Evolutionary conservation across 2,797 vertebrate genomes (phyloP).

Genomic region (Coluber constrictor): DNA sequence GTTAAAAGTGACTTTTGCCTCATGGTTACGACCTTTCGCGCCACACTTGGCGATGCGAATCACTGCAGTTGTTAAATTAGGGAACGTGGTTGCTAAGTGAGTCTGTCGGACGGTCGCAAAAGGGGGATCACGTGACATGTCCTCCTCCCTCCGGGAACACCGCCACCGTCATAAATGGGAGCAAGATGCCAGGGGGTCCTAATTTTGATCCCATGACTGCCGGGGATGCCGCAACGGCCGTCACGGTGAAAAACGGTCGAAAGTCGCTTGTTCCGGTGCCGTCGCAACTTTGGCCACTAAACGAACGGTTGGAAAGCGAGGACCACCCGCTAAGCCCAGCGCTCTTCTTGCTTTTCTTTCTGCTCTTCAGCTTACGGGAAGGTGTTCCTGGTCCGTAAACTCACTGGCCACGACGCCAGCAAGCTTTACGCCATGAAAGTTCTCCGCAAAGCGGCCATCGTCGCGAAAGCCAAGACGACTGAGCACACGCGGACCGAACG

Average conservation of each 20-base stretch:
- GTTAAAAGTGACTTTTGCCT: background rate
- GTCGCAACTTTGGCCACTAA: background rate
- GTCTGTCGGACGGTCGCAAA: background rate
- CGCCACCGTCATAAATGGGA: background rate
- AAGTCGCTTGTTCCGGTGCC: background rate
- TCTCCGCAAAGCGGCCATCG: conserved; percentile 84
- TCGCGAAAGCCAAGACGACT: conserved; percentile 83
- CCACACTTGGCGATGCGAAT: background rate
- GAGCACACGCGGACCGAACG: conserved; percentile 91
- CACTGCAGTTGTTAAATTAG: no score
- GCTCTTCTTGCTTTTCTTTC: background rate
- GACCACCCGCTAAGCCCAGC: rapidly evolving
- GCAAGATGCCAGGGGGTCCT: no score
- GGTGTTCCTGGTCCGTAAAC: conserved; percentile 91
- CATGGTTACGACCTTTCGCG: background rate
- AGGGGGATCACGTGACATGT: no score
- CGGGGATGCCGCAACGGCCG: background rate
- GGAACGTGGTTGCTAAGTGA: background rate
- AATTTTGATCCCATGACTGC: background rate
- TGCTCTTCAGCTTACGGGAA: conserved; percentile 86
- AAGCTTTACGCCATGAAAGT: conserved; percentile 96
- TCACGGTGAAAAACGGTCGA: background rate
- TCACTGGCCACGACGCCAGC: conserved; percentile 82
- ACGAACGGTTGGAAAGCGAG: background rate
- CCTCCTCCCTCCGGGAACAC: background rate